Evolutionary conservation across 2,888 invertebrate species (phyloP).

Genomic region (Seladonia tumulorum): DNA sequence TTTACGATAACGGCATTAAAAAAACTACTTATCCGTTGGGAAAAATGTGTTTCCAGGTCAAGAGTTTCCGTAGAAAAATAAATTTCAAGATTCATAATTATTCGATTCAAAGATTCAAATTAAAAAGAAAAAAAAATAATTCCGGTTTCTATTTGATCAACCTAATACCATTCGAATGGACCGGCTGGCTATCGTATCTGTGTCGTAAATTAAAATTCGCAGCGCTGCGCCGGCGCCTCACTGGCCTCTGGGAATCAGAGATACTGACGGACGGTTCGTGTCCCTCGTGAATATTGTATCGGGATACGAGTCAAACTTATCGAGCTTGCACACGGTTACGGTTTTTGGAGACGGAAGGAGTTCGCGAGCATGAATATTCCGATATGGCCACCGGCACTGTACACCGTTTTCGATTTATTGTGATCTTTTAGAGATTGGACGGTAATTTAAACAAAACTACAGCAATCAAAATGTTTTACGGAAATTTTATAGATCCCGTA

Average conservation of each 20-base stretch:
- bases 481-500: background rate
- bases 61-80: too few relatives aligned
- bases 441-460: background rate
- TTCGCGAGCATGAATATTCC: background rate
- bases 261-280: background rate
- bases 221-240: background rate
- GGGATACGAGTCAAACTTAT: conserved; percentile 3
- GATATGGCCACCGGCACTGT: background rate
- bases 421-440: background rate
- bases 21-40: too few relatives aligned
- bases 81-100: too few relatives aligned
- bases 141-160: too few relatives aligned
- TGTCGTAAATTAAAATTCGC: conserved; percentile 1
- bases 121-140: too few relatives aligned
- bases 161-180: too few relatives aligned
- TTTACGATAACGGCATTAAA: too few relatives aligned
- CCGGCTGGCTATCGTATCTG: too few relatives aligned
- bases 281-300: background rate
- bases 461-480: conserved; percentile 11
- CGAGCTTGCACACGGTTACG: background rate
- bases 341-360: background rate
- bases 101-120: too few relatives aligned
- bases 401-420: conserved; percentile 7
- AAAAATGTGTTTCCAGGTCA: too few relatives aligned
- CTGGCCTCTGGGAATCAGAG: background rate